These are phyloP conservation scores for Chroicocephalus ridibundus DNA, from an alignment of 2,113 vertebrate species.

Conservation along the genomic window DNA sequence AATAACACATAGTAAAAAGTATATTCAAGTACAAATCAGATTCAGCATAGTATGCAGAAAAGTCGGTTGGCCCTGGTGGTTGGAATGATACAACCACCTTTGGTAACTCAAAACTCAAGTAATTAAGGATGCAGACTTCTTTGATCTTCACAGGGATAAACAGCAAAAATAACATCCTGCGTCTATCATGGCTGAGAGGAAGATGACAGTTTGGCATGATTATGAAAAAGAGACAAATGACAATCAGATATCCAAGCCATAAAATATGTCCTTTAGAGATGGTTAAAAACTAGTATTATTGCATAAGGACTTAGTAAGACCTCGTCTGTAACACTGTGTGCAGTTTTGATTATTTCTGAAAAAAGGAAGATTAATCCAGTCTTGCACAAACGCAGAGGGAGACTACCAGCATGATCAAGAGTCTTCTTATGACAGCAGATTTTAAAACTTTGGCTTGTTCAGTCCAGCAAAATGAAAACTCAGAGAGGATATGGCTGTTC, in stretches of 20 bases:
- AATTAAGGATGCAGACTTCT: not conserved
- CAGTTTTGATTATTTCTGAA: not conserved
- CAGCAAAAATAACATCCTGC: not conserved
- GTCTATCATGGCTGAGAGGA: not conserved
- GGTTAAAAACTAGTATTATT: not conserved
- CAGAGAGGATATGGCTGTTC: not conserved
- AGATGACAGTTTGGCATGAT: not conserved
- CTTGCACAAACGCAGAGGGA: not conserved
- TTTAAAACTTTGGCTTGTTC: not conserved
- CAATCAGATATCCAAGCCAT: not conserved
- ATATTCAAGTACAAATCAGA: not conserved
- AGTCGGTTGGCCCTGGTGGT: not conserved
- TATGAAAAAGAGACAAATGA: not conserved
- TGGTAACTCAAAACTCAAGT: not conserved
- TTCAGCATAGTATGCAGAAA: not conserved
- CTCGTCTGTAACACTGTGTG: not conserved
- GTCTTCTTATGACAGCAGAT: not conserved
- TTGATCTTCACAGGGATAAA: not conserved
- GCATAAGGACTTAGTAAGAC: not conserved
- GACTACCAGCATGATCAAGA: not conserved
- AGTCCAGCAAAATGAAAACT: not conserved
- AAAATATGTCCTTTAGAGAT: not conserved
- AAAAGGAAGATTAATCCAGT: not conserved
- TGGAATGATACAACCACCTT: not conserved
- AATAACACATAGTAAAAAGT: not conserved